Base-by-base conservation (phyloP, 2,888 invertebrate species). In the Achlya flavicornis region DNA sequence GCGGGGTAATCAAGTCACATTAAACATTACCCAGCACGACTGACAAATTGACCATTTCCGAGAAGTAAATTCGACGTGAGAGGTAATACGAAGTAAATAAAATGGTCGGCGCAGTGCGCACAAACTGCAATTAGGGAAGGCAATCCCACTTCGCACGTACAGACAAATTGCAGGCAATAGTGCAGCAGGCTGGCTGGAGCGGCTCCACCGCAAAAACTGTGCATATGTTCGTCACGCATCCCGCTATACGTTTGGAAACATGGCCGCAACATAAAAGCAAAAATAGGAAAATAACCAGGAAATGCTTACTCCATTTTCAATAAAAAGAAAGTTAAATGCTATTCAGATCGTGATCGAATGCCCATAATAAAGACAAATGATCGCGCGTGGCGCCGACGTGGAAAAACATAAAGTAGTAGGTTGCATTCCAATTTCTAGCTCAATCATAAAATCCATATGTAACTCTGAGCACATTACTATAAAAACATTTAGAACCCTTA, bases 71-170 rank as follows among this genome's bases (percentile, higher is more conserved):
- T 85, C 74, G 77, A 80, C 71, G 75, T 67, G 74, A 81, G 74
- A 76, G 74, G 70, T 77, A 80, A 80, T 78, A 66, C 71, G 79
- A 72, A 77, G 71, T 72, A 80, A 85, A 83, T 83, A 83, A 84
- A 85, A 81, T 76, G 79, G 75, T 73, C 73, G 72, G 76, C 71
- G 72, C 75, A 71, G 73, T 74, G 73, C 73, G 75, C 75, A 71
- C 73, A 74, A 69, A 71, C 77, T 70, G 75, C 87, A 91, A 92
- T 92, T 90, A 91, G 79, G 85, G 79, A 74, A 86, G 83, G 87
- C 87, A 85, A 88, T 86, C 84, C 85, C 80, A 84, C 77, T 88
- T 90, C 86, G 88, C 92, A 91, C 92, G 91, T 92, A 91, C 89
- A 84, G 75, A 86, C 85, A 92, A 92, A 93, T 93, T 92, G 88